A percentile compares a stretch with the other conserved stretches of the same genome.
Evolutionary conservation across 1,140 invertebrate genomes (phyloP).

Genomic region (Venustaconcha ellipsiformis): DNA sequence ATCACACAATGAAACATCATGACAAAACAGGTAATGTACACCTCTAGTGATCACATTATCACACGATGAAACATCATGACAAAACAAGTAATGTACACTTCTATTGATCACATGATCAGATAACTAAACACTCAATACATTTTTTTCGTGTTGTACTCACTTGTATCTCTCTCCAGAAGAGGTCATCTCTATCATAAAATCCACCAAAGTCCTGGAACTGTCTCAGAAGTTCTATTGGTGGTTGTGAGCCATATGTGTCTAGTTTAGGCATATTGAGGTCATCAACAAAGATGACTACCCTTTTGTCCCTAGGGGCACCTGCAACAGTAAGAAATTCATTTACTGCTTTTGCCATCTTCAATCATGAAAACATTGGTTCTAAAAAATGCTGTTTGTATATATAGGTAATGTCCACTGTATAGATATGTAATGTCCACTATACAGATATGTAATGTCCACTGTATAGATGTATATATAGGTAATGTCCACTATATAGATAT

Average conservation of each 20-base stretch:
- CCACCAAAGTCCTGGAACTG: conserved; percentile 87
- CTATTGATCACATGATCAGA: too few relatives aligned
- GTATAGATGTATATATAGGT: too few relatives aligned
- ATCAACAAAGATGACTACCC: conserved; percentile 69
- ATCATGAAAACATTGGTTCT: background rate
- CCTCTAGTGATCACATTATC: too few relatives aligned
- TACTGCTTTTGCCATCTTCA: background rate
- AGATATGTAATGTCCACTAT: too few relatives aligned
- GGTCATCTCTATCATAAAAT: conserved; percentile 86
- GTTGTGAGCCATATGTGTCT: conserved; percentile 70
- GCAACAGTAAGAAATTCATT: conserved; percentile 12
- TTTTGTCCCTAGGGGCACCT: conserved; percentile 66
- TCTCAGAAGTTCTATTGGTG: conserved; percentile 72
- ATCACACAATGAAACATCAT: too few relatives aligned
- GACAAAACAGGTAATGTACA: too few relatives aligned
- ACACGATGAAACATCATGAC: too few relatives aligned
- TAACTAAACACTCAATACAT: too few relatives aligned
- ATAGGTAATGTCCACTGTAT: conserved; percentile 1
- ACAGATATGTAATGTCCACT: too few relatives aligned
- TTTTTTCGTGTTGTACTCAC: conserved; percentile 28
- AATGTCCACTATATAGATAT: too few relatives aligned
- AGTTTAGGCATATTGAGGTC: conserved; percentile 73
- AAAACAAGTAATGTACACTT: too few relatives aligned
- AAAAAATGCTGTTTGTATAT: background rate
- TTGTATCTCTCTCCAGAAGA: conserved; percentile 84